Evolutionary conservation across 1,140 invertebrate species (phyloP), one percentile per base, ranked within the genome.

Genomic region (Heliconius hewitsoni): DNA sequence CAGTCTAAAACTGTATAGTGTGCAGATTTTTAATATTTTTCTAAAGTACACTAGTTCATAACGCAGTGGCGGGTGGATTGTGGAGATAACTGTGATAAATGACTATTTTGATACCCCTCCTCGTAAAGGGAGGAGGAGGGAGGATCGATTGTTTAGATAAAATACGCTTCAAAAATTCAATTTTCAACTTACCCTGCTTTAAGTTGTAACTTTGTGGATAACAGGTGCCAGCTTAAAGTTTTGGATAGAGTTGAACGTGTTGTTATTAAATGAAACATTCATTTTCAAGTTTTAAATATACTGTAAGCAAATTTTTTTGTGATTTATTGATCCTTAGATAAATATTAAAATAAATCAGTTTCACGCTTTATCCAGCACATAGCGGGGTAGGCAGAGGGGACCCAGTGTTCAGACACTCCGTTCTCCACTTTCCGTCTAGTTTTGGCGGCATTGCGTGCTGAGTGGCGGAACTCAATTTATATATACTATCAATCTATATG

Each of bases 41-140:
- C 71, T 19, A n/a, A 42, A 34, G 39, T 46, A 60, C 27, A 66
- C 34, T 76, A 60, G 71, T 50, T 80, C 60, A 57, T 46, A 72
- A 52, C 50, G 50, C 81, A 82, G 77, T 84, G 82, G 81, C 82
- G 83, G 84, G 86, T 84, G 82, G 71, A 78, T 81, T 78, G 73
- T 75, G 79, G 83, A 87, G 88, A 90, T 90, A 90, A 84, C 83
- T 71, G 78, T 89, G 89, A 90, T 87, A 85, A 87, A 90, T 89
- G 81, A 81, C 74, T 82, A 82, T 86, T 87, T 85, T 87, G 88
- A 90, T 86, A 84, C 82, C 76, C 82, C 78, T 76, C 30, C 75
- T 52, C 60, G 34, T 34, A 34, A 34, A 34, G 34, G 34, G 34
- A 34, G 34, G 34, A 34, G 34, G 34, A 34, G 34, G 34, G 34